Evolutionary conservation across 2,797 vertebrate species (phyloP), one percentile per base, ranked within the genome.

Genomic region (Malurus splendens): DNA sequence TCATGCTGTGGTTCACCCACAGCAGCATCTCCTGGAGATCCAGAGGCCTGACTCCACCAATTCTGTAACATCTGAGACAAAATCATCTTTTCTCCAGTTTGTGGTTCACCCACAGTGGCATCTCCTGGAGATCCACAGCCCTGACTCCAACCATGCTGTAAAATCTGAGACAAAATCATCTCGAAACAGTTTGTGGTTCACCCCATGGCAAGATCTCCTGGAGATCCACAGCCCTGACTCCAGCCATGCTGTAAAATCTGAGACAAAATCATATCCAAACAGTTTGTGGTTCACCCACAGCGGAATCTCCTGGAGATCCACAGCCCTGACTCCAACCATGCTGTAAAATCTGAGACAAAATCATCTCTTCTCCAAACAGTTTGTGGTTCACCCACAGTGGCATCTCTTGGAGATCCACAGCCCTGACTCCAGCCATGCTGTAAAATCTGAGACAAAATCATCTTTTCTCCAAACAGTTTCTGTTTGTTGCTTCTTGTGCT

Each of bases 401-500:
- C 5, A 36, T 36, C 36, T 11, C 36, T 10, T 36, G 2, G 32
- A 60, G 27, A 12, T 8, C 33, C 7, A 0, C 56, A 60, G 38
- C 57, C 18, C 48, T 48, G 50, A 11, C 33, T 77, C 25, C 33
- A 42, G 7, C 14, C 60, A 9, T 55, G 55, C 73, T 77, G 32
- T 62, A 59, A 89, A 70, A 71, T 20, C 33, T 2, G 20, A 73
- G 42, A 39, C 30, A 18, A 60, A 76, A 13, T 15, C 3, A 0
- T 36, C 39, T 77, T 24, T n/a, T 38, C 48, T 80, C 62, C 41
- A 10, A 62, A n/a, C 83, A 41, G 48, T 59, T 76, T 50, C 54
- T 81, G 77, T 75, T 39, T 87, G 86, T 45, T 90, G 87, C 77
- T 92, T 72, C 73, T 64, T 72, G 55, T 74, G 76, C 83, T 55